These are phyloP conservation scores for Dicentrarchus labrax DNA, from an alignment of 2,113 vertebrate species.

Conservation along the genomic window DNA sequence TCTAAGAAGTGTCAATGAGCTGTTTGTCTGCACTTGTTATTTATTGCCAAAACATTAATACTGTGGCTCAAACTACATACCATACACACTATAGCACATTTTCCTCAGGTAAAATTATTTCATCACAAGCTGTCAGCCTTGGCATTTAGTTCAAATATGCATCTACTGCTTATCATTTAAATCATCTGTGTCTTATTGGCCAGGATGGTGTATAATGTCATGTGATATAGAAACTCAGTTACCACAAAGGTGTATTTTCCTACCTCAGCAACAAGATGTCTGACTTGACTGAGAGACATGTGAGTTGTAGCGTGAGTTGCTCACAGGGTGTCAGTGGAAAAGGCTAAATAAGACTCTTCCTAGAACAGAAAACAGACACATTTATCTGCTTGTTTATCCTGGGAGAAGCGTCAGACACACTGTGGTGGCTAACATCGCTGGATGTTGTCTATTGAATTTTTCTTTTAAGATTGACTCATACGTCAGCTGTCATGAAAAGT, in stretches of 20 bases:
- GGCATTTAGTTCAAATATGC: conserved; percentile 20
- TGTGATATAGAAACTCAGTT: conserved; percentile 17
- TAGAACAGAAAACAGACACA: conserved; percentile 37
- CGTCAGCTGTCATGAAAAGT: not conserved
- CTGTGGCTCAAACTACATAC: not conserved
- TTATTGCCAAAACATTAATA: conserved; percentile 5
- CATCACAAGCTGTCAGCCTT: conserved; percentile 21
- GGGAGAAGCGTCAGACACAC: not conserved
- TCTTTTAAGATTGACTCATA: not conserved
- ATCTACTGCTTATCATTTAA: conserved; percentile 12
- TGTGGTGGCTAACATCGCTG: not conserved
- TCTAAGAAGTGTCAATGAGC: not conserved
- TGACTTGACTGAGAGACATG: conserved; percentile 41
- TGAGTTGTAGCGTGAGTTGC: conserved; percentile 27
- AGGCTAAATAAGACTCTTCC: conserved; percentile 35
- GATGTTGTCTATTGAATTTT: not conserved
- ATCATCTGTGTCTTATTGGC: conserved; percentile 9
- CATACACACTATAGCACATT: not conserved
- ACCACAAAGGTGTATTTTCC: conserved; percentile 24
- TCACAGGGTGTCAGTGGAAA: conserved; percentile 46
- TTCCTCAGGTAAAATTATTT: conserved; percentile 24
- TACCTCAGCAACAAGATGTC: conserved; percentile 41
- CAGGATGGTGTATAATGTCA: conserved; percentile 14
- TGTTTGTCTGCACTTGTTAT: not conserved
- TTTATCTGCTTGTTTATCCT: conserved; percentile 55